These are phyloP conservation scores for Nesidiocoris tenuis DNA, from an alignment of 2,888 invertebrate species.

Conservation along the genomic window DNA sequence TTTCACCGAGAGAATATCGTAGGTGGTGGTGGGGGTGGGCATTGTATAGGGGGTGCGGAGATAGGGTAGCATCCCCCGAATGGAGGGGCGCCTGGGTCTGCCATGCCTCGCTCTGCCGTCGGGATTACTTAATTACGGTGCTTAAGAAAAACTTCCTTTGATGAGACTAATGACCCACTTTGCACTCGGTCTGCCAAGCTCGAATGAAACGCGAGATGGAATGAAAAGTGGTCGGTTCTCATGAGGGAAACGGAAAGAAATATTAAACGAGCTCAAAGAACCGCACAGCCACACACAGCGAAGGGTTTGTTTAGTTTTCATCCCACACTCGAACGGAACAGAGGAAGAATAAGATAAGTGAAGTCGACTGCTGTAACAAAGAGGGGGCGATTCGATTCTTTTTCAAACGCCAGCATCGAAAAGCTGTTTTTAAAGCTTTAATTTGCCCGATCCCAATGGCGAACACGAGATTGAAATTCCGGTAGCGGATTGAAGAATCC, in stretches of 20 bases:
- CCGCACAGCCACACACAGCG: no score
- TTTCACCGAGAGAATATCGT: neutral
- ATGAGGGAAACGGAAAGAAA: slow-evolving; percentile 13
- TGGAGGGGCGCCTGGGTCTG: neutral
- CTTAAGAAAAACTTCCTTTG: slow-evolving; percentile 31
- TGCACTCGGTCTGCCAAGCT: slow-evolving; percentile 6
- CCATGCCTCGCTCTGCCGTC: neutral
- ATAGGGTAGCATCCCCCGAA: neutral
- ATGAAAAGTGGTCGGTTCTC: neutral
- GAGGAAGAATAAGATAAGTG: neutral
- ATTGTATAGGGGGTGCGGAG: no score
- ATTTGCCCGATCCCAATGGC: no score
- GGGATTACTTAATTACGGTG: slow-evolving; percentile 30
- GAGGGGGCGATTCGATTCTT: no score
- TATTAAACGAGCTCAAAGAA: neutral
- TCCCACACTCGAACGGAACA: neutral
- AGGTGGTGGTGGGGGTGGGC: no score
- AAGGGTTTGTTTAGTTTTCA: neutral
- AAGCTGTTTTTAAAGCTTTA: no score
- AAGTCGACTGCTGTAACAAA: neutral
- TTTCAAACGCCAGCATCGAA: no score
- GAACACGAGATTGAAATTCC: no score
- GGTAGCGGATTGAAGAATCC: no score
- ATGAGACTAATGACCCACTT: slow-evolving; percentile 38
- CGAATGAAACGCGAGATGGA: slow-evolving; percentile 1